A percentile compares a stretch with the other conserved stretches of the same genome.
phyloP scores from a whole-genome alignment of 2,113 vertebrate genomes.

The Xiphophorus hellerii region DNA sequence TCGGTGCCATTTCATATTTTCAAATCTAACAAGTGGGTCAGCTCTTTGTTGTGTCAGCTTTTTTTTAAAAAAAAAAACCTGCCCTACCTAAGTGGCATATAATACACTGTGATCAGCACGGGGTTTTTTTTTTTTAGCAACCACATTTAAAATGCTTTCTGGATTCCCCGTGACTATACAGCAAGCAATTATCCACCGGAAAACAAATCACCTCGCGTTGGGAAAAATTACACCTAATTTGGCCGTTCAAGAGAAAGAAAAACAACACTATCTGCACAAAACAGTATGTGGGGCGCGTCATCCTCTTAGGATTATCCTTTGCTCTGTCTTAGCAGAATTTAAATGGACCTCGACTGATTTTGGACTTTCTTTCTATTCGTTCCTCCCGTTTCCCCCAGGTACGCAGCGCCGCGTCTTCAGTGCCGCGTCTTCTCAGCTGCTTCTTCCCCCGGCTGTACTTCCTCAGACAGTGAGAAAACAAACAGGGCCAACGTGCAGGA shows the following conservation, averaged over 20 bases:
- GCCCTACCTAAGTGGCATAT: slow-evolving; percentile 38
- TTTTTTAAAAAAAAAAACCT: slow-evolving; percentile 36
- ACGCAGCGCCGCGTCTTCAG: slow-evolving; percentile 26
- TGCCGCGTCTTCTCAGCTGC: slow-evolving; percentile 18
- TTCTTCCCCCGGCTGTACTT: slow-evolving; percentile 21
- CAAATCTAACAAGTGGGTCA: slow-evolving; percentile 64
- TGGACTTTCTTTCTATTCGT: slow-evolving; percentile 28
- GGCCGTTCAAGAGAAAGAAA: slow-evolving; percentile 29
- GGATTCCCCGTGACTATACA: slow-evolving; percentile 19
- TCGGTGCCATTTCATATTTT: slow-evolving; percentile 39
- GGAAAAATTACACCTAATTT: slow-evolving; percentile 34
- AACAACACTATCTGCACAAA: slow-evolving; percentile 36
- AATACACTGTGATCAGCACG: slow-evolving; percentile 46
- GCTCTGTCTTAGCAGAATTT: slow-evolving; percentile 47
- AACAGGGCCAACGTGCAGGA: slow-evolving; percentile 11
- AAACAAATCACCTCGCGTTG: slow-evolving; percentile 23
- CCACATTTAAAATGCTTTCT: slow-evolving; percentile 35
- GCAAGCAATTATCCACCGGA: slow-evolving; percentile 36
- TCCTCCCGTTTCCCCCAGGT: slow-evolving; percentile 25
- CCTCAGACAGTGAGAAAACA: slow-evolving; percentile 11
- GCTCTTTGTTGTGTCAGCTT: slow-evolving; percentile 48
- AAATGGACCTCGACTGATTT: slow-evolving; percentile 42
- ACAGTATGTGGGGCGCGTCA: slow-evolving; percentile 31
- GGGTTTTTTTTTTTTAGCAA: slow-evolving; percentile 3
- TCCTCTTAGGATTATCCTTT: slow-evolving; percentile 44